phyloP scores from a whole-genome alignment of 2,113 vertebrate species.

The Chloropsis hardwickii region DNA sequence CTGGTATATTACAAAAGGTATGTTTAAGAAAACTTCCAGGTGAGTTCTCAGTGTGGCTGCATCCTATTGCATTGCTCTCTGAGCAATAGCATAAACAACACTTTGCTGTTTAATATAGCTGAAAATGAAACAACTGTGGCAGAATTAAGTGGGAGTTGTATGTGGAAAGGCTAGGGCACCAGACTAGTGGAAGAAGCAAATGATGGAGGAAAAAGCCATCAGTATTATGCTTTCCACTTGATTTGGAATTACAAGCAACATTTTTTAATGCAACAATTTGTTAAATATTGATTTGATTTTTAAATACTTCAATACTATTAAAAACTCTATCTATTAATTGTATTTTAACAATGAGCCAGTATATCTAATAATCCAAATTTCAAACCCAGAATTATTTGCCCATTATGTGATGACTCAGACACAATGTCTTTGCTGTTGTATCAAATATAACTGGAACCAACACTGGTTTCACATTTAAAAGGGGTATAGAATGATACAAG shows the following conservation, averaged over 20 bases:
- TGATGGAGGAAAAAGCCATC: background rate
- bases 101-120: background rate
- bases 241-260: background rate
- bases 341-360: background rate
- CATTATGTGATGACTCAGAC: background rate
- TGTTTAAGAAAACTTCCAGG: background rate
- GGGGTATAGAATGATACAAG: background rate
- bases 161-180: background rate
- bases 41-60: background rate
- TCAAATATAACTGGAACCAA: slow-evolving; percentile 9
- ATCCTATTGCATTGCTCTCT: background rate
- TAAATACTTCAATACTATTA: background rate
- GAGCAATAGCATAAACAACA: background rate
- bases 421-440: background rate
- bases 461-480: slow-evolving; percentile 11
- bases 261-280: background rate
- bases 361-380: background rate
- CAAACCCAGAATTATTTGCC: background rate
- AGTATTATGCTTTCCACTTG: background rate
- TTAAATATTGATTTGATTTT: background rate
- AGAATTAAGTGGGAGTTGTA: background rate
- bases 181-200: background rate
- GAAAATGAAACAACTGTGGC: background rate
- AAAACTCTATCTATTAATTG: background rate
- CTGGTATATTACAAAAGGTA: background rate